Percentiles rank a stretch among this genome's conserved stretches.
phyloP scores from a whole-genome alignment of 2,888 invertebrate genomes.

The Conomelus anceps region DNA sequence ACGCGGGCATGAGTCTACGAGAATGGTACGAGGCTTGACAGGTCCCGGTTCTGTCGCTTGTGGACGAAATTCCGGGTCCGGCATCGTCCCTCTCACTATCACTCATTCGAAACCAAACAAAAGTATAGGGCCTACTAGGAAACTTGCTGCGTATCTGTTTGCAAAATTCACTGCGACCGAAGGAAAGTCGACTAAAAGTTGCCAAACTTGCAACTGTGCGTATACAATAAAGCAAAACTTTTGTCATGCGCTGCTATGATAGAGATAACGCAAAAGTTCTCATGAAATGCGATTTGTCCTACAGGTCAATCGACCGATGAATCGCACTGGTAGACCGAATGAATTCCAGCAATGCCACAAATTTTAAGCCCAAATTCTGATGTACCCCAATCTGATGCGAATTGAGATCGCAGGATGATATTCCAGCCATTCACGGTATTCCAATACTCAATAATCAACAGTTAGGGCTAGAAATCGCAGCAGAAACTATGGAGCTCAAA shows the following conservation, averaged over 20 bases:
- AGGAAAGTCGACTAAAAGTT: neutral
- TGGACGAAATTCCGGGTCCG: neutral
- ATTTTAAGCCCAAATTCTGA: too few species aligned
- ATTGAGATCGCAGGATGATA: too few species aligned
- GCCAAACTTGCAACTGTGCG: neutral
- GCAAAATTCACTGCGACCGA: neutral
- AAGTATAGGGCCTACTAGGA: neutral
- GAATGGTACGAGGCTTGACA: neutral
- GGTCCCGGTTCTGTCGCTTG: neutral
- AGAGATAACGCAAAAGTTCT: too few species aligned
- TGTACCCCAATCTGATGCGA: too few species aligned
- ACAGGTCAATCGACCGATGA: too few species aligned
- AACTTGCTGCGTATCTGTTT: neutral
- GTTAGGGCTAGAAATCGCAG: too few species aligned
- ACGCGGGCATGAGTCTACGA: neutral
- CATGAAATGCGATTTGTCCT: too few species aligned
- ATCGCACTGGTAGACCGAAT: too few species aligned
- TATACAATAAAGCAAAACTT: neutral
- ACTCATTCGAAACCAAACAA: neutral
- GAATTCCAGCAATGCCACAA: too few species aligned
- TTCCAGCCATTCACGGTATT: too few species aligned
- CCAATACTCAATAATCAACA: too few species aligned
- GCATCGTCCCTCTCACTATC: neutral
- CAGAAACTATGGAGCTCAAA: too few species aligned
- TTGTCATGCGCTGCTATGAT: neutral